Evolutionary conservation across 2,888 invertebrate genomes (phyloP).

Genomic region (Agrochola lychnidis): DNA sequence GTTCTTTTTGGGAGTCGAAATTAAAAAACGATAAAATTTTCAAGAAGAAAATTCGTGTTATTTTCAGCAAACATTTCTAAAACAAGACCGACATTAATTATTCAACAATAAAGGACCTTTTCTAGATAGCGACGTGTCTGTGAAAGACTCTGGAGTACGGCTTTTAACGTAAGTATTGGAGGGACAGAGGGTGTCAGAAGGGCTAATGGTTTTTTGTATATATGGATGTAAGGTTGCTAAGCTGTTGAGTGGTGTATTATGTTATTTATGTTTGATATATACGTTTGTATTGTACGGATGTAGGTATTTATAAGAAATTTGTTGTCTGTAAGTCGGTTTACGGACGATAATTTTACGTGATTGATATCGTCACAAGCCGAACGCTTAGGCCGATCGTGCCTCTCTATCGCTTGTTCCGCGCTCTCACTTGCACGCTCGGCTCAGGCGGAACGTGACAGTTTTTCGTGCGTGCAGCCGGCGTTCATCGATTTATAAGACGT

Average conservation of each 20-base stretch:
- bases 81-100: constrained; percentile 50
- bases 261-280: background rate
- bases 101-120: constrained; percentile 44
- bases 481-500: too few species aligned
- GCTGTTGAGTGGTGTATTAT: constrained; percentile 18
- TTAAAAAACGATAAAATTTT: constrained; percentile 46
- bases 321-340: too few species aligned
- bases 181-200: constrained; percentile 27
- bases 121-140: constrained; percentile 33
- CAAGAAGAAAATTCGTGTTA: constrained; percentile 23
- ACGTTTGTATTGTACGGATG: background rate
- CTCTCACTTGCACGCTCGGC: too few species aligned
- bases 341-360: too few species aligned
- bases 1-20: constrained; percentile 29
- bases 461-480: too few species aligned
- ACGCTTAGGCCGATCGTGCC: too few species aligned
- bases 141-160: constrained; percentile 21
- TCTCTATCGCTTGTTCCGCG: too few species aligned
- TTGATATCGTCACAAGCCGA: too few species aligned
- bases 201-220: constrained; percentile 52
- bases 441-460: too few species aligned
- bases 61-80: constrained; percentile 35
- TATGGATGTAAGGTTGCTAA: constrained; percentile 10
- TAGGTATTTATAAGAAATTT: background rate
- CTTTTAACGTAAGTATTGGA: constrained; percentile 48